phyloP scores from a whole-genome alignment of 2,888 invertebrate genomes.

The Epinotia nisella region DNA sequence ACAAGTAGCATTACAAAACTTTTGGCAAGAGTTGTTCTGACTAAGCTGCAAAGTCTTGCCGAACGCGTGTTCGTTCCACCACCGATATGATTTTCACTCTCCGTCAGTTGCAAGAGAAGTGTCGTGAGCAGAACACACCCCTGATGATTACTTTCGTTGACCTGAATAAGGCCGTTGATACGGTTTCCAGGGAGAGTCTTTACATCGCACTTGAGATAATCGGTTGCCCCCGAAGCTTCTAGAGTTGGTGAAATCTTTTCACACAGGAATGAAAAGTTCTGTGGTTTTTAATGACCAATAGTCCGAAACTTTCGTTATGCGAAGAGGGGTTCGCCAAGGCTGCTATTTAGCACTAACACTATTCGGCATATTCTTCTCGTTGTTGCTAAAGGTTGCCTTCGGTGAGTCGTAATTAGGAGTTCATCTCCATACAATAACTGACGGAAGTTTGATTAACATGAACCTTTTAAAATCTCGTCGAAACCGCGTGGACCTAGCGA shows the following conservation, averaged over 20 bases:
- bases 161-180: background rate
- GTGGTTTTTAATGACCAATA: background rate
- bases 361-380: background rate
- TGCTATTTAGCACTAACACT: background rate
- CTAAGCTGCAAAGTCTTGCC: background rate
- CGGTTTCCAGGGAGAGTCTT: background rate
- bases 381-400: background rate
- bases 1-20: too few relatives aligned
- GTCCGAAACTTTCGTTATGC: too few relatives aligned
- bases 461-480: background rate
- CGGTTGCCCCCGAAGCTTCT: background rate
- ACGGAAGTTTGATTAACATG: background rate
- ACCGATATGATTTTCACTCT: background rate
- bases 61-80: background rate
- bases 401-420: background rate
- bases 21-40: conserved; percentile 1
- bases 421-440: background rate
- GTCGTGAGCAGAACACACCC: conserved; percentile 1
- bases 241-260: background rate
- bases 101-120: background rate
- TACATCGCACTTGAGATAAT: background rate
- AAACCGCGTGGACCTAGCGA: background rate
- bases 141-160: background rate
- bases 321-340: too few relatives aligned
- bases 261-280: too few relatives aligned